Evolutionary conservation across 1,140 invertebrate genomes (phyloP).

Genomic region (Drosophila repleta): DNA sequence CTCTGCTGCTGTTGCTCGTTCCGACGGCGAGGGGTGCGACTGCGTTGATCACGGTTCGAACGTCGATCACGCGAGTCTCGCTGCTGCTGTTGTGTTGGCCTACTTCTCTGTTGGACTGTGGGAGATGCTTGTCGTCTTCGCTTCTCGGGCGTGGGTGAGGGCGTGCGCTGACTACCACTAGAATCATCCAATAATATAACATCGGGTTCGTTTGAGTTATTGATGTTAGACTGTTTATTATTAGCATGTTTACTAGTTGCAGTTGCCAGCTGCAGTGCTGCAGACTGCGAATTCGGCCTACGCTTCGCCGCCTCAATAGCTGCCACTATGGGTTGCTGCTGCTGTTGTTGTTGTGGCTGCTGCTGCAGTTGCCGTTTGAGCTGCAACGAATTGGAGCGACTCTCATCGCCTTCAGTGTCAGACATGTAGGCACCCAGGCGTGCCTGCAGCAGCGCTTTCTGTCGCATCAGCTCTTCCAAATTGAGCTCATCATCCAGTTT

Average conservation of each 20-base stretch:
- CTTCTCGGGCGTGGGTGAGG: constrained; percentile 60
- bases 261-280: constrained; percentile 64
- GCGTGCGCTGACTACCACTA: constrained; percentile 79
- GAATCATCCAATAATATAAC: constrained; percentile 85
- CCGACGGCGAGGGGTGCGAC: constrained; percentile 64
- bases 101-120: constrained; percentile 31
- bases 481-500: constrained; percentile 94
- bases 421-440: constrained; percentile 86
- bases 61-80: constrained; percentile 43
- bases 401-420: constrained; percentile 83
- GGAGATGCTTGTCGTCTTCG: constrained; percentile 61
- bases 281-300: constrained; percentile 61
- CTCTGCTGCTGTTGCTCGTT: constrained; percentile 45
- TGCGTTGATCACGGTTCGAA: constrained; percentile 37
- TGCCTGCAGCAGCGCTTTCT: constrained; percentile 90
- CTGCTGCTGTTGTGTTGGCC: constrained; percentile 3
- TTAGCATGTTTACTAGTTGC: constrained; percentile 81
- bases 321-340: constrained; percentile 12
- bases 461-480: constrained; percentile 94
- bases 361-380: constrained; percentile 25
- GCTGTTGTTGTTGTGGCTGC: background rate
- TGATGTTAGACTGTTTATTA: constrained; percentile 79
- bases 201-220: constrained; percentile 83
- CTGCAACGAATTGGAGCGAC: constrained; percentile 43
- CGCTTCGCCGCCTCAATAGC: constrained; percentile 30